Base-by-base conservation (phyloP, 2,888 invertebrate genomes). In the Escarpia spicata region DNA sequence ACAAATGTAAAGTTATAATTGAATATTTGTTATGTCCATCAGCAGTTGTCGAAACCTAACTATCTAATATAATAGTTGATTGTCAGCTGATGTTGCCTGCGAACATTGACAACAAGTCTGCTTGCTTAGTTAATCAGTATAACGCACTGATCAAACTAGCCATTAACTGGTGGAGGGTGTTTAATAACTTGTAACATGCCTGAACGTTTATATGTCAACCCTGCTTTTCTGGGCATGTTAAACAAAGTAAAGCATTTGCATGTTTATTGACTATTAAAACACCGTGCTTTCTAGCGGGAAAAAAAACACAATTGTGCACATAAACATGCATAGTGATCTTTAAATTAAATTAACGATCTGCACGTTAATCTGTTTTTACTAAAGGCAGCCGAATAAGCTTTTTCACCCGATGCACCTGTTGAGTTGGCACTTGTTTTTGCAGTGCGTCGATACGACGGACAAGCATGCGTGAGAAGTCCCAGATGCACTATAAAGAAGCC, bases 391-490 rank as follows among this genome's bases (percentile, higher is more conserved):
- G 75, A 26, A 26, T 75, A 75, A 75, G 75, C 75, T 26, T 6
- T n/a, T 75, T 6, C 3, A 6, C n/a, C 19, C 19, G 75, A 75
- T 26, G 26, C 75, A 75, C 26, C 75, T 26, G 75, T 26, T 75
- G n/a, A 75, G 3, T 26, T 3, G 3, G 75, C 75, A 75, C 75
- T 75, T n/a, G 26, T 91, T 58, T 92, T 94, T 95, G 58, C 96
- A 99, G 99, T 94, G 98, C 99, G 95, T 99, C 99, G 92, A 98
- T 99, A 91, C 97, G 99, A 90, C 97, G 99, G 94, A 99, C 99
- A 90, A 99, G 99, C 91, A 97, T 99, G 93, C 97, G 99, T 43
- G 99, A 99, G 96, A 99, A 99, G 97, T 98, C 98, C 94, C 97
- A 98, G 94, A 98, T 99, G 92, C 98, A 99, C 90, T 98, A 99